Base-by-base conservation (phyloP, 1,140 invertebrate genomes). In the Heliconius nattereri region DNA sequence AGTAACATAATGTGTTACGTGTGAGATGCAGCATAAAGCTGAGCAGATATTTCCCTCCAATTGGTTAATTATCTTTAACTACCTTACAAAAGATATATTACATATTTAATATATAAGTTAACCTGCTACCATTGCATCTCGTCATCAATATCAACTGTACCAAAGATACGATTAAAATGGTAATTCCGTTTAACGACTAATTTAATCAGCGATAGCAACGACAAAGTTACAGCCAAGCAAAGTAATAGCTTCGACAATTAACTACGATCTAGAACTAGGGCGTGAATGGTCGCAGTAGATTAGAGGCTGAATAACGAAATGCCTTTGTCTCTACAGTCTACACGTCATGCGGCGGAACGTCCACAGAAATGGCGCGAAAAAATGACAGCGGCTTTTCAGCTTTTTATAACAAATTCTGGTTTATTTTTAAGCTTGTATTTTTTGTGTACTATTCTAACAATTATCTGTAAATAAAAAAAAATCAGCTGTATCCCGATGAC, bases 301-400 rank as follows among this genome's bases (percentile, higher is more conserved):
- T 71, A 71, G 70, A 71, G 70, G 70, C 70, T 71, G 70, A 71
- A 71, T 71, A 71, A 29, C 70, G 32, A 71, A 71, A 71, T 35
- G 70, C 70, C 70, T 57, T 57, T 57, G 54, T 57, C 54, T 57
- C n/a, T 57, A 23, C n/a, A 57, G 54, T 23, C 54, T 57, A 57
- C 54, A 57, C n/a, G 54, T 57, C 54, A 57, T 23, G 54, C 54
- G 9, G n/a, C n/a, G 54, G 9, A 57, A 57, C n/a, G 54, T 57
- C 54, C 54, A 57, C 54, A 57, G n/a, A 57, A 57, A 23, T 35
- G 70, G 70, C 70, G 70, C 26, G 70, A 71, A 71, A 70, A 71
- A 71, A 71, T 57, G 54, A 57, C 54, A 57, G 54, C 20, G 3
- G 54, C 9, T 57, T 57, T 57, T 57, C 54, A 23, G n/a, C 54